phyloP scores from a whole-genome alignment of 2,888 invertebrate species.

The Calameuta idolon region DNA sequence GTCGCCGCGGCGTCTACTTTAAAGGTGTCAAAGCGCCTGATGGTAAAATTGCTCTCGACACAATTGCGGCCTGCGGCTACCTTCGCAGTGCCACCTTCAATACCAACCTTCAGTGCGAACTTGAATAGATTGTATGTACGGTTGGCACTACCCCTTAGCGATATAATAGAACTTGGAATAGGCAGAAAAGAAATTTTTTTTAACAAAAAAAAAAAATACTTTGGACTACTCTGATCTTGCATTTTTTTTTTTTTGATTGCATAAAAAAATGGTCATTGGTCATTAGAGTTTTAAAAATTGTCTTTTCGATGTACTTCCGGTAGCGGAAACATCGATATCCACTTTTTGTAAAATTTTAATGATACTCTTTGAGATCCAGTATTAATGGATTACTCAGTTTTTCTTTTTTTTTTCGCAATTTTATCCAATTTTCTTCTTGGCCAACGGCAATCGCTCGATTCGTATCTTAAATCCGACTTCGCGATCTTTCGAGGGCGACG shows the following conservation, averaged over 20 bases:
- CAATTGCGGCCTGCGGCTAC: neutral
- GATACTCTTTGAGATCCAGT: neutral
- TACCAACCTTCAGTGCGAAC: neutral
- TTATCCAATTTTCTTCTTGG: neutral
- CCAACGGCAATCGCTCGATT: neutral
- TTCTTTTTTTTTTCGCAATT: neutral
- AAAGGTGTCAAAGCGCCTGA: constrained; percentile 3
- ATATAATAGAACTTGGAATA: neutral
- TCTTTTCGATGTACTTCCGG: neutral
- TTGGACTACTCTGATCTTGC: neutral
- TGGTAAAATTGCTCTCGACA: neutral
- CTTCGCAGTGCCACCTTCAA: neutral
- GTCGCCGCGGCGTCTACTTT: constrained; percentile 11
- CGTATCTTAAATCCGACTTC: neutral
- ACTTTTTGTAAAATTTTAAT: neutral
- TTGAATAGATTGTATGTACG: neutral
- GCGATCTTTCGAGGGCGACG: constrained; percentile 16
- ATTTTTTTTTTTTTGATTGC: neutral
- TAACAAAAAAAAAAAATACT: neutral
- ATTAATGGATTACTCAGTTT: neutral
- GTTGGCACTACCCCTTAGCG: neutral
- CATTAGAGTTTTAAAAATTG: neutral
- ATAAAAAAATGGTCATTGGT: neutral
- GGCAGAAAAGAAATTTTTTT: neutral
- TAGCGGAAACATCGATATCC: neutral